Evolutionary conservation across 2,113 vertebrate species (phyloP).

Genomic region (Nematolebias whitei): DNA sequence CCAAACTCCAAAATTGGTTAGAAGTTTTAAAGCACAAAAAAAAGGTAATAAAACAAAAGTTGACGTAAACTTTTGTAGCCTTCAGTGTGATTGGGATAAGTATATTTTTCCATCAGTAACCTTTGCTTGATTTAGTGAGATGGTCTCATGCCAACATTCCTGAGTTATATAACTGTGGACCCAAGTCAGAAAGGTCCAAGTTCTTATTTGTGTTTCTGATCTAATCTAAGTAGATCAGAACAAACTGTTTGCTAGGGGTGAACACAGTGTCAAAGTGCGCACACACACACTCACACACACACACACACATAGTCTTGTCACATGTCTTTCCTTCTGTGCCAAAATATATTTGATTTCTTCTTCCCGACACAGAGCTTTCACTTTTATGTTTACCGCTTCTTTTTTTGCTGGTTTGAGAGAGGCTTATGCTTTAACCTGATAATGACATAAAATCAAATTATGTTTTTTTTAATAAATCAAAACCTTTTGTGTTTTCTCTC

Average conservation of each 20-base stretch:
- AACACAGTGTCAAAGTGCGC: conserved; percentile 19
- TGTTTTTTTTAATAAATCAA: too few relatives aligned
- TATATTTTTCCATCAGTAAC: conserved; percentile 1
- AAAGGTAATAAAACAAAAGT: neutral
- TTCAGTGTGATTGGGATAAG: conserved; percentile 5
- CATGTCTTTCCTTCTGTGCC: neutral
- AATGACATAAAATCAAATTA: conserved; percentile 15
- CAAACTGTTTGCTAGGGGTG: conserved; percentile 41
- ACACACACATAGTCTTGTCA: neutral
- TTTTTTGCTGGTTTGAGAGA: too few relatives aligned
- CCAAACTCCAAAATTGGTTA: too few relatives aligned
- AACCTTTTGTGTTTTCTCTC: conserved; percentile 9
- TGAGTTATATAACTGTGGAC: conserved; percentile 62
- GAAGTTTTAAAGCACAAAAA: too few relatives aligned
- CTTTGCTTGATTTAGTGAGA: conserved; percentile 37
- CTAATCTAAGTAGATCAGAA: conserved; percentile 52
- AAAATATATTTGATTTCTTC: neutral
- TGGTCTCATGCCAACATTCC: conserved; percentile 60
- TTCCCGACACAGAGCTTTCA: neutral
- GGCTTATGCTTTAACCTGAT: conserved; percentile 9
- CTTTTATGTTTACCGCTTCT: neutral
- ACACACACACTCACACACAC: conserved; percentile 18
- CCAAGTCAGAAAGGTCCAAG: conserved; percentile 51
- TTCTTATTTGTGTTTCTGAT: conserved; percentile 56
- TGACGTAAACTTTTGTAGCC: neutral